phyloP scores from a whole-genome alignment of 1,140 invertebrate species.

The Agraylea sexmaculata region DNA sequence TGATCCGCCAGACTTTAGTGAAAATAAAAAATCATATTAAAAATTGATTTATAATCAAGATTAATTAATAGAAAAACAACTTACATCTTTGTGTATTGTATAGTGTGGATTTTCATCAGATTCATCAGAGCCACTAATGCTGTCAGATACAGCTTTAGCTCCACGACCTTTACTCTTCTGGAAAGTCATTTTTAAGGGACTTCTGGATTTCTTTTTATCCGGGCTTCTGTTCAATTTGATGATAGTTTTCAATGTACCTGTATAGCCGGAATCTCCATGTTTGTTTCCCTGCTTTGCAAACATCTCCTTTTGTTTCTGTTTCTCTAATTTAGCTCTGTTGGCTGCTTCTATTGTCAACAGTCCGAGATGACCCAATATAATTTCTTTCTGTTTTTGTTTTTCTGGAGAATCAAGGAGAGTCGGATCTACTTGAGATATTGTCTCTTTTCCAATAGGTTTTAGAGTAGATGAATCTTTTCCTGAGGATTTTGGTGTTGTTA shows the following conservation, averaged over 20 bases:
- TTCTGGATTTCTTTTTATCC: conserved; percentile 49
- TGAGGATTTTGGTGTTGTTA: not conserved
- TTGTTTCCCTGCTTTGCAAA: conserved; percentile 42
- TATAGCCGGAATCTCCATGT: conserved; percentile 43
- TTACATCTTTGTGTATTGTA: conserved; percentile 67
- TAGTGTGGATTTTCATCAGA: conserved; percentile 53
- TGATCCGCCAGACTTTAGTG: conserved; percentile 18
- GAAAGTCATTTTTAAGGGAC: conserved; percentile 66
- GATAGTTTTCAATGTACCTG: conserved; percentile 66
- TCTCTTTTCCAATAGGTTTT: not conserved
- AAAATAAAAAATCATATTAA: conserved; percentile 8
- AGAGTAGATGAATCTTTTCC: not conserved
- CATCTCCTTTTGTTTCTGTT: conserved; percentile 44
- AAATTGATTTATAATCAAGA: conserved; percentile 4
- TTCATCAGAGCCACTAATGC: conserved; percentile 35
- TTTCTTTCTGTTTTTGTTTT: conserved; percentile 46
- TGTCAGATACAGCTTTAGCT: conserved; percentile 37
- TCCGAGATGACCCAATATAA: conserved; percentile 49
- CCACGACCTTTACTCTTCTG: conserved; percentile 56
- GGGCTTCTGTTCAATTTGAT: conserved; percentile 51
- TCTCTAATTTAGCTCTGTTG: conserved; percentile 42
- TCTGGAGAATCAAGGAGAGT: conserved; percentile 40
- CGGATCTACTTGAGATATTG: not conserved
- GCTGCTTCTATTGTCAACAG: conserved; percentile 50
- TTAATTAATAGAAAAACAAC: conserved; percentile 16